Evolutionary conservation across 2,113 vertebrate species (phyloP), one percentile per base, ranked within the genome.

Genomic region (Chamaea fasciata): DNA sequence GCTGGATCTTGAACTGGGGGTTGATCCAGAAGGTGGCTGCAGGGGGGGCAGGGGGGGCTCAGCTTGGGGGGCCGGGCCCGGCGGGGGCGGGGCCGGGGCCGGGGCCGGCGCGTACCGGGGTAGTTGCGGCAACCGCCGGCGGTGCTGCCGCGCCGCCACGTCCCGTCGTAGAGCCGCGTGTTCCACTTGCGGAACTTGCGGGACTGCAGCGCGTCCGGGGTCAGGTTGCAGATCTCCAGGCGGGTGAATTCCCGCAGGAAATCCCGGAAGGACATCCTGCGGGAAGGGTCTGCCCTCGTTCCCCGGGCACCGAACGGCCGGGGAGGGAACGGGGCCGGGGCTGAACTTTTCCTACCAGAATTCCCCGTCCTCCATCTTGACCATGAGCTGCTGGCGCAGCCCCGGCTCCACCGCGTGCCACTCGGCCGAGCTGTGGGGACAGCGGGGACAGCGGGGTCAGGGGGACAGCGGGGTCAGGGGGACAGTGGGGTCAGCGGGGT

Each of bases 211-310:
- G 99, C 98, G 7, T 99, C 99, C 0, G 99, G 98, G 0, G 99
- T 99, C 82, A 99, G 98, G 98, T 99, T 99, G 82, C 99, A 99
- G 97, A 99, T 99, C 98, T 99, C 99, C 96, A 99, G 96, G 17
- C 99, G 98, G 20, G 74, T 97, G 97, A 99, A 99, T 83, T 99
- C 99, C 0, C 97, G 98, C 59, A 99, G 90, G 96, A 99, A 99
- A 85, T 99, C 99, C 24, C 90, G 91, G 87, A 99, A 99, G 2
- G 99, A 98, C 99, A 99, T 99, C 99, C 99, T 99, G 94, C 6
- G 9, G n/a, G 67, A 11, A 49, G n/a, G 9, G 17, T 1, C 7
- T 6, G 10, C 0, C 9, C 11, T 71, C 21, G 0, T 7, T 26
- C 3, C 18, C 4, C 3, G 0, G 27, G 44, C 0, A 0, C 1